Evolutionary conservation across 2,888 invertebrate genomes (phyloP).

Genomic region (Rhodophaea formosa): DNA sequence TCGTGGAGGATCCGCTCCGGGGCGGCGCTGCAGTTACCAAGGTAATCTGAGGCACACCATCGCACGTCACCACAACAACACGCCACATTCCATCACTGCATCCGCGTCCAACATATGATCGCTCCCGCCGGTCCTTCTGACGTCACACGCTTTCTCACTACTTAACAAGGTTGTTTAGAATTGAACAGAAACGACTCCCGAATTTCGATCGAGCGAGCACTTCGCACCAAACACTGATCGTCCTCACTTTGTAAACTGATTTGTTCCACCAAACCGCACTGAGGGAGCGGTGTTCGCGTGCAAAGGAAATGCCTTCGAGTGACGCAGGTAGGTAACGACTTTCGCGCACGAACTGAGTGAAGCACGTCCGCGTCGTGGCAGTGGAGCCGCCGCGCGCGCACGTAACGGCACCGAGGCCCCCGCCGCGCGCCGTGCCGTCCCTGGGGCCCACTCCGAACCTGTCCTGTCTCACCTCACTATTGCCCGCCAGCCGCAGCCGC

Average conservation of each 20-base stretch:
- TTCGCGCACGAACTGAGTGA: slow-evolving; percentile 81
- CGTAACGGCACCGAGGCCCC: slow-evolving; percentile 67
- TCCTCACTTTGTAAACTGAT: slow-evolving; percentile 47
- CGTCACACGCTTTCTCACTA: slow-evolving; percentile 77
- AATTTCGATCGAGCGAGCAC: slow-evolving; percentile 37
- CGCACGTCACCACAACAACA: slow-evolving; percentile 74
- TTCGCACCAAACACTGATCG: slow-evolving; percentile 43
- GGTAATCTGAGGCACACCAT: slow-evolving; percentile 67
- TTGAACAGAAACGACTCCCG: slow-evolving; percentile 33
- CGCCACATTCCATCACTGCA: slow-evolving; percentile 80
- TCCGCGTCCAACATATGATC: slow-evolving; percentile 80
- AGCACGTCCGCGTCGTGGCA: slow-evolving; percentile 78
- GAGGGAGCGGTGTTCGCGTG: slow-evolving; percentile 62
- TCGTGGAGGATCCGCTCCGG: slow-evolving; percentile 64
- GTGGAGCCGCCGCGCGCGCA: slow-evolving; percentile 60
- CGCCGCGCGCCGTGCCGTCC: slow-evolving; percentile 41
- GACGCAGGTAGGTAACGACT: slow-evolving; percentile 78
- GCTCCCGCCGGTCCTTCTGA: slow-evolving; percentile 70
- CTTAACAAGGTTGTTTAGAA: slow-evolving; percentile 61
- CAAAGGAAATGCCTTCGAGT: slow-evolving; percentile 66
- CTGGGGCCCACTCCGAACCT: slow-evolving; percentile 45
- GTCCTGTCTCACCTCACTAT: slow-evolving; percentile 37
- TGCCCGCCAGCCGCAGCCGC: slow-evolving; percentile 24
- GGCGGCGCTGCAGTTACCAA: slow-evolving; percentile 58
- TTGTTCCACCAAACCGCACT: slow-evolving; percentile 49